Conservation (phyloP, 2,113 vertebrate species). For the Chrysochloris asiatica region DNA sequence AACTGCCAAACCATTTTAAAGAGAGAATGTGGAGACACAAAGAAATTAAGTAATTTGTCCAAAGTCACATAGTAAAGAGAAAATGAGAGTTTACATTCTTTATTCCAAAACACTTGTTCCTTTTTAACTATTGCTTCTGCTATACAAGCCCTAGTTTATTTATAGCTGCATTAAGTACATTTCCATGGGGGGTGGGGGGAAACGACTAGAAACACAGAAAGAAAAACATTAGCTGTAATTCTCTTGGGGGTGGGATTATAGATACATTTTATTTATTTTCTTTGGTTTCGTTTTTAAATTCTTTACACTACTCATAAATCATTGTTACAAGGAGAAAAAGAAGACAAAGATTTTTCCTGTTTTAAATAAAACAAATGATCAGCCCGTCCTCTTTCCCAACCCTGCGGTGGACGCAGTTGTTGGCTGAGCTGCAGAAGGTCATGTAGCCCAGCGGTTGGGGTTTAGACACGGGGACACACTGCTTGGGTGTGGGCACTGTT, state of each 20-base stretch:
- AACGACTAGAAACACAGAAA: neutral
- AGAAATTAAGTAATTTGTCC: constrained; percentile 27
- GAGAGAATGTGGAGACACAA: constrained; percentile 22
- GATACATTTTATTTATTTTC: constrained; percentile 20
- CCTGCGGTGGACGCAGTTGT: no score
- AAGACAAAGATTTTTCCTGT: neutral
- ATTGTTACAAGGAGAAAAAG: neutral
- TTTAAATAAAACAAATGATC: neutral
- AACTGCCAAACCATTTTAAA: neutral
- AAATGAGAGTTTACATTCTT: neutral
- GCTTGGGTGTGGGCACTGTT: fast-evolving
- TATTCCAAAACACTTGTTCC: neutral
- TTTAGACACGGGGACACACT: neutral
- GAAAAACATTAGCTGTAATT: neutral
- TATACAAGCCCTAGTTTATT: neutral
- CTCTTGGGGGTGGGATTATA: neutral
- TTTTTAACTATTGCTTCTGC: neutral
- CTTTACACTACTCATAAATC: neutral
- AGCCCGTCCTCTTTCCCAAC: neutral
- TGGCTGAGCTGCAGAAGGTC: neutral
- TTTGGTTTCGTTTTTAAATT: constrained; percentile 8
- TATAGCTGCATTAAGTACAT: neutral
- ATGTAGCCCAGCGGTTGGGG: fast-evolving
- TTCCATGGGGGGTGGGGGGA: neutral
- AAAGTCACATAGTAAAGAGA: neutral